phyloP scores from a whole-genome alignment of 2,888 invertebrate species.

The Drosophila nr. medialis region DNA sequence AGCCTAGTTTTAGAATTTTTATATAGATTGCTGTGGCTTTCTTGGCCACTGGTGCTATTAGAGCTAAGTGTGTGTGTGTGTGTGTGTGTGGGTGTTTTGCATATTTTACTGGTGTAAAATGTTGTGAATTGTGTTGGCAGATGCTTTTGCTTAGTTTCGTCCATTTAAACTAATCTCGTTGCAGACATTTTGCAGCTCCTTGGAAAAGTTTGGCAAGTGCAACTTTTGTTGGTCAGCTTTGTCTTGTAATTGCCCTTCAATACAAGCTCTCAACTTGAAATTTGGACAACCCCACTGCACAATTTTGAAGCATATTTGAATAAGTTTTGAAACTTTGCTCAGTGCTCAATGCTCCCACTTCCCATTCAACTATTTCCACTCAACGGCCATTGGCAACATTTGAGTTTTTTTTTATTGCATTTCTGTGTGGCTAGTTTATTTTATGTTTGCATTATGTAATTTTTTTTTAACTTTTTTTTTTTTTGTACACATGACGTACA shows the following conservation, averaged over 20 bases:
- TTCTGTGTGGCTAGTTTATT: slow-evolving; percentile 41
- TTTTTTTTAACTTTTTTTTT: slow-evolving; percentile 9
- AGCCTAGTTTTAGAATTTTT: background rate
- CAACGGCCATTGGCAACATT: slow-evolving; percentile 62
- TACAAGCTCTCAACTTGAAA: slow-evolving; percentile 34
- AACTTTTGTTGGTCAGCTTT: slow-evolving; percentile 36
- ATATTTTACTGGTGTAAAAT: slow-evolving; percentile 10
- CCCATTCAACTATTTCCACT: slow-evolving; percentile 47
- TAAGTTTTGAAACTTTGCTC: slow-evolving; percentile 47
- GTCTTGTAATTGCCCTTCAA: slow-evolving; percentile 56
- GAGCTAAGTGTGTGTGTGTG: background rate
- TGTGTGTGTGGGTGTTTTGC: background rate
- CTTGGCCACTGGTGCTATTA: background rate
- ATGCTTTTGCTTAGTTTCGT: slow-evolving; percentile 28
- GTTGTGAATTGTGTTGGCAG: slow-evolving; percentile 18
- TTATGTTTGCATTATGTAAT: slow-evolving; percentile 3
- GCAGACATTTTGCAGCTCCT: slow-evolving; percentile 33
- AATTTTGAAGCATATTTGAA: slow-evolving; percentile 44
- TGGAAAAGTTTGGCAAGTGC: slow-evolving; percentile 38
- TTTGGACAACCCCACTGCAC: slow-evolving; percentile 25
- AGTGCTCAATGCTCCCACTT: background rate
- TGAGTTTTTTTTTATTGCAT: slow-evolving; percentile 33
- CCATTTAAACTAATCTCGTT: slow-evolving; percentile 39
- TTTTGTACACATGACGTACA: slow-evolving; percentile 46
- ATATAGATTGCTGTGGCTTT: background rate